Conservation (phyloP, 1,140 invertebrate genomes). For the Cotesia glomerata region DNA sequence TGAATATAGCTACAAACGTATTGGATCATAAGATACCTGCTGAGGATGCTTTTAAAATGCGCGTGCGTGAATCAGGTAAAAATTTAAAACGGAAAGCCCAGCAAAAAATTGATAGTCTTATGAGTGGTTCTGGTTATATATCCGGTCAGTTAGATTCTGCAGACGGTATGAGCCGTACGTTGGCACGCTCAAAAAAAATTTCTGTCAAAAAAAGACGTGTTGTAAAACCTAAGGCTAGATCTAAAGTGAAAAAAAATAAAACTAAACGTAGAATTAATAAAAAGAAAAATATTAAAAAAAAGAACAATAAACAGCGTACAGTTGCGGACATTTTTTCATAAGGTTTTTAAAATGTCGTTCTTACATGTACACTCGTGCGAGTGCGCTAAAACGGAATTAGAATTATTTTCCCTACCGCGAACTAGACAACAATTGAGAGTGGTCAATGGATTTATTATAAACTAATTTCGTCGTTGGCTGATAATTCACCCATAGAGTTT, state of each 20-base stretch:
- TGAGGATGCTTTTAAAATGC: no score
- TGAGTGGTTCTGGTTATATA: no score
- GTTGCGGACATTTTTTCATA: background rate
- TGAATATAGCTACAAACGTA: no score
- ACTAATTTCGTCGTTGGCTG: constrained; percentile 50
- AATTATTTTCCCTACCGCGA: constrained; percentile 56
- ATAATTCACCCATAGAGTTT: constrained; percentile 57
- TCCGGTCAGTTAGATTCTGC: no score
- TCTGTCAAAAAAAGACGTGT: background rate
- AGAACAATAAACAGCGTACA: background rate
- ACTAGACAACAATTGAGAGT: constrained; percentile 57
- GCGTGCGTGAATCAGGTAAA: no score
- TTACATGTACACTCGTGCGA: constrained; percentile 37
- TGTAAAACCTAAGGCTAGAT: background rate
- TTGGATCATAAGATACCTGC: no score
- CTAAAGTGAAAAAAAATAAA: background rate
- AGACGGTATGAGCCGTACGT: background rate
- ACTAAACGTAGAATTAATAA: background rate
- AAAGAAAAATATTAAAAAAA: background rate
- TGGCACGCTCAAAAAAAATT: no score
- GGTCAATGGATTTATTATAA: no score
- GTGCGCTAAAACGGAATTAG: constrained; percentile 51
- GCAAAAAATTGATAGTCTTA: no score
- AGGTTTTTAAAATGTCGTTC: constrained; percentile 26
- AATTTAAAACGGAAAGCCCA: no score